Conservation (phyloP, 2,888 invertebrate species). For the Drosophila glabriapex region DNA sequence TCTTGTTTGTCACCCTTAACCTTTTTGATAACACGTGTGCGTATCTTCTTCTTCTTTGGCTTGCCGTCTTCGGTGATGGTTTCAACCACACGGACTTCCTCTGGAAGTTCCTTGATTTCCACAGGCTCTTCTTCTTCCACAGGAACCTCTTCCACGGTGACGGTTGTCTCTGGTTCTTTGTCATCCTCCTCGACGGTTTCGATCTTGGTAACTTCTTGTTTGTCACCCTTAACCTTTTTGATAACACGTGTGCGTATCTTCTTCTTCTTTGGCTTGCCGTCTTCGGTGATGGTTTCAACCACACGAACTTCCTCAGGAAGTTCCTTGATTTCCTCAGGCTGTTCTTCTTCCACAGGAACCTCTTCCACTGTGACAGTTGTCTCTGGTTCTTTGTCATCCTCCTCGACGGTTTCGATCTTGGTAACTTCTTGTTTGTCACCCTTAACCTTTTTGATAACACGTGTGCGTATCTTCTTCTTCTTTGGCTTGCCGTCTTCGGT, state of each 20-base stretch:
- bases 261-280: conserved; percentile 53
- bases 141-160: too few relatives aligned
- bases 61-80: conserved; percentile 46
- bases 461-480: conserved; percentile 30
- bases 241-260: conserved; percentile 71
- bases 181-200: too few relatives aligned
- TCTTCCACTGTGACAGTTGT: conserved; percentile 63
- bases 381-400: conserved; percentile 53
- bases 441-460: conserved; percentile 30
- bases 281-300: conserved; percentile 49
- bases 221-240: conserved; percentile 65
- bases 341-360: conserved; percentile 30
- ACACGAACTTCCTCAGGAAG: conserved; percentile 66
- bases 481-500: conserved; percentile 23
- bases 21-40: conserved; percentile 57
- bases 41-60: conserved; percentile 53
- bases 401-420: conserved; percentile 31
- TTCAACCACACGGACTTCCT: conserved; percentile 49
- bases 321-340: conserved; percentile 41
- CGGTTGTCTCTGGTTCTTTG: too few relatives aligned
- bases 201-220: too few relatives aligned
- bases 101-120: conserved; percentile 41
- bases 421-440: conserved; percentile 32
- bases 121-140: conserved; percentile 9
- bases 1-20: conserved; percentile 54